Percentiles rank a stretch among this genome's conserved stretches.
Evolutionary conservation across 37 sponge, comb jelly and placozoan genomes (phyloP).

Genomic region (Aplysina aerophoba): DNA sequence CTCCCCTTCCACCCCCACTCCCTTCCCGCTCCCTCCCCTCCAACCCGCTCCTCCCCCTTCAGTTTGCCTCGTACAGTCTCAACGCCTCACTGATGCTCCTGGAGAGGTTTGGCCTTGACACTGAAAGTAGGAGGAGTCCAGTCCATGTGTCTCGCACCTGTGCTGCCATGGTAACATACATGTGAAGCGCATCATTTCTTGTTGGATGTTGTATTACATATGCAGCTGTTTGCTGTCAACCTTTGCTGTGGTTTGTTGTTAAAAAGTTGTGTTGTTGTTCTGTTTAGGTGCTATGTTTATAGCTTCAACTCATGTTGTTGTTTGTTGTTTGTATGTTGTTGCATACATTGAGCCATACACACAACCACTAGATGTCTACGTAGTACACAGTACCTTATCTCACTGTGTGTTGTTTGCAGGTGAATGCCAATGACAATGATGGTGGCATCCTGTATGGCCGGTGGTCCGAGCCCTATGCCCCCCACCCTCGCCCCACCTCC

Average conservation of each 20-base stretch:
- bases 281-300: no score
- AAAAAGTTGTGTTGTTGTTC: no score
- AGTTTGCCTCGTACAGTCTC: not conserved
- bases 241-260: no score
- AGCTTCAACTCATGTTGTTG: no score
- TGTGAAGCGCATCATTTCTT: conserved; percentile 9
- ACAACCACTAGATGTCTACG: no score
- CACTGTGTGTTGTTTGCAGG: not conserved
- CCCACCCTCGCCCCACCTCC: conserved; percentile 57
- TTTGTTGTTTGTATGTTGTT: no score
- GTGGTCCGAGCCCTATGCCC: conserved; percentile 62
- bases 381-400: no score
- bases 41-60: not conserved
- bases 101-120: not conserved
- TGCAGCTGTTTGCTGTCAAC: no score
- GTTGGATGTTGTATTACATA: not conserved
- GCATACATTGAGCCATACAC: no score
- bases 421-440: conserved; percentile 53
- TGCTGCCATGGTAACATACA: conserved; percentile 17
- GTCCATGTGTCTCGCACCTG: conserved; percentile 32
- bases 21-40: not conserved
- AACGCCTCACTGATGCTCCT: not conserved
- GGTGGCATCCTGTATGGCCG: conserved; percentile 60
- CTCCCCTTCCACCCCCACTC: not conserved
- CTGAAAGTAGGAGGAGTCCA: conserved; percentile 4